Conservation (phyloP, 92 coral and sea anemone species). For the Epizoanthus rinbou region DNA sequence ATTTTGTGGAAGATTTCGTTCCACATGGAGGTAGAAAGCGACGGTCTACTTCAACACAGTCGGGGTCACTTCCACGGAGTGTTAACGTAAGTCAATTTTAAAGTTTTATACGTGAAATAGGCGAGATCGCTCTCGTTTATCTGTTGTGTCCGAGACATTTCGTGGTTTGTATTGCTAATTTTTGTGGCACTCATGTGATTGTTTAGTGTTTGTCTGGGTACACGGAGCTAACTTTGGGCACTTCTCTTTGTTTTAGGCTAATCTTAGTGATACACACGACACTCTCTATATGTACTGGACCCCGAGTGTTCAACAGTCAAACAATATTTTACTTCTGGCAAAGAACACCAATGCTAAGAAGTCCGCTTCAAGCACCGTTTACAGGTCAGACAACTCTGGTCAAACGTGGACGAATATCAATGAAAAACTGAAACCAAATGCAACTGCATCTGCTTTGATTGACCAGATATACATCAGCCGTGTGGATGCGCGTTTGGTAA, state of each 20-base stretch:
- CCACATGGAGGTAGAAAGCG: slow-evolving; percentile 23
- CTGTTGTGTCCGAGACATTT: background rate
- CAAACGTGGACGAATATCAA: slow-evolving; percentile 24
- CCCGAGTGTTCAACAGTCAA: background rate
- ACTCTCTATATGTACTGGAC: slow-evolving; percentile 30
- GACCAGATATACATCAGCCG: slow-evolving; percentile 30
- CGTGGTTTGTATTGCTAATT: background rate
- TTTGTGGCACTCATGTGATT: background rate
- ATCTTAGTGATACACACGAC: slow-evolving; percentile 14
- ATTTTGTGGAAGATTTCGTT: background rate
- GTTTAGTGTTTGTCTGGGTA: background rate
- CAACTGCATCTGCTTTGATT: slow-evolving; percentile 36
- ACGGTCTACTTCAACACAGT: background rate
- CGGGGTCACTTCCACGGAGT: no score
- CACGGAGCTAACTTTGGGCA: slow-evolving; percentile 9
- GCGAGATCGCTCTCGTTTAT: background rate
- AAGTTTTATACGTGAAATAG: background rate
- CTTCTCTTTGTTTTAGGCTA: slow-evolving; percentile 8
- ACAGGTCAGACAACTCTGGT: slow-evolving; percentile 13
- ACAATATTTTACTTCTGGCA: slow-evolving; percentile 28
- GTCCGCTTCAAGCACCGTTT: slow-evolving; percentile 20
- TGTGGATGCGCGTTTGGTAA: slow-evolving; percentile 30
- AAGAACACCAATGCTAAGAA: background rate
- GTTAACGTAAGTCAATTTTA: slow-evolving; percentile 26
- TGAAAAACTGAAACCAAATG: slow-evolving; percentile 15